Evolutionary conservation across 2,797 vertebrate genomes (phyloP).

Genomic region (Eurystomus glaucurus): DNA sequence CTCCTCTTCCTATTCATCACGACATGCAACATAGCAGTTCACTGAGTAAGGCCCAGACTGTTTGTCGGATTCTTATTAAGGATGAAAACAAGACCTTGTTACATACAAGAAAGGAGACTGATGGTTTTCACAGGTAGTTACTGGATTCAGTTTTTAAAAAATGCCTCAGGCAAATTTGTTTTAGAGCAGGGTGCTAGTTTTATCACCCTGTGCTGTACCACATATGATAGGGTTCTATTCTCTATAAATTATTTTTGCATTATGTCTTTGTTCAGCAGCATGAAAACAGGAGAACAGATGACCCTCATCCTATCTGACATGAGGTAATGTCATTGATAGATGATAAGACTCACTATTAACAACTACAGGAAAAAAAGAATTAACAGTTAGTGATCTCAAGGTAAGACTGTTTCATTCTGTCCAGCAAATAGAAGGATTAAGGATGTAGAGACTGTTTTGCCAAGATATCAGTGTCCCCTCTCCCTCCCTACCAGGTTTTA

Average conservation of each 20-base stretch:
- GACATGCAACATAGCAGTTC: not conserved
- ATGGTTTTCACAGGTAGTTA: not conserved
- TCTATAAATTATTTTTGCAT: not conserved
- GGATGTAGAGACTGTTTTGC: not conserved
- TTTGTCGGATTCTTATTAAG: not conserved
- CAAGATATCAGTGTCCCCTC: not conserved
- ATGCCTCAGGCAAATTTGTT: conserved; percentile 9
- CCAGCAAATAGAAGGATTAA: conserved; percentile 52
- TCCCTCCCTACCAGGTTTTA: not conserved
- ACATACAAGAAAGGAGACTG: not conserved
- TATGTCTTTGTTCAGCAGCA: conserved; percentile 17
- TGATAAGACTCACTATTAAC: conserved; percentile 54
- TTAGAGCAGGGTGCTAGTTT: not conserved
- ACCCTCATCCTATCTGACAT: not conserved
- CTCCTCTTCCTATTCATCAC: not conserved
- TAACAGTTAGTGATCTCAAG: conserved; percentile 72
- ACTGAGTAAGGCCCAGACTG: not conserved
- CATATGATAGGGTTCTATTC: not conserved
- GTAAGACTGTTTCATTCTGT: conserved; percentile 68
- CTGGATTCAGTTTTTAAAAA: not conserved
- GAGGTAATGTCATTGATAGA: not conserved
- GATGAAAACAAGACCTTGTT: not conserved
- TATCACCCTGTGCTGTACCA: not conserved
- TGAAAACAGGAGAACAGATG: conserved; percentile 11
- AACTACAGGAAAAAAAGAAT: conserved; percentile 69